Base-by-base conservation (phyloP, 2,113 vertebrate species). In the Pithys albifrons region DNA sequence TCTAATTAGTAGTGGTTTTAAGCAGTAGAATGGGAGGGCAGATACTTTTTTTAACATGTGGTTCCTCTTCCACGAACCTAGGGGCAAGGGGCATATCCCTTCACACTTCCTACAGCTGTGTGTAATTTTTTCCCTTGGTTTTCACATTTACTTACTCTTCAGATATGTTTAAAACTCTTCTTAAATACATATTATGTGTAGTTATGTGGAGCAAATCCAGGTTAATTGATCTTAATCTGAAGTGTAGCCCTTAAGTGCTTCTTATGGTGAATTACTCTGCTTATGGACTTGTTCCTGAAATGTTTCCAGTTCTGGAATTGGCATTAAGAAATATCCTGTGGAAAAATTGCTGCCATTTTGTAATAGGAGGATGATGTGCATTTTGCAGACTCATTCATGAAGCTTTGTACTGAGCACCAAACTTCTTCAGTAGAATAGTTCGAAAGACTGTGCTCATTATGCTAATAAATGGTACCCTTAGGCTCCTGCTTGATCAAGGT, bases 401-500 rank as follows among this genome's bases (percentile, higher is more conserved):
- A 72, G 6, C 52, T 81, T 62, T 73, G 58, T 78, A 52, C 55
- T 76, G 58, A 58, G 52, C 37, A 45, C 67, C 41, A 66, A 70
- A 78, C 11, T 64, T 77, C 22, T 67, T 79, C 59, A 70, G 4
- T 4, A 29, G 46, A 76, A 57, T 12, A 86, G 72, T 86, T 94
- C 59, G 84, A 85, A 93, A 70, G 45, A 71, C 27, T 70, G 37
- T 86, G 59, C 39, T 93, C 28, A 18, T 90, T 83, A 39, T 74
- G 51, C 52, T 78, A n/a, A 70, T 72, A 94, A 78, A 67, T 37
- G 33, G 19, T 62, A 79, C 62, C 90, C 55, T 61, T 59, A 74
- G 90, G 85, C 54, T 88, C 3, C 67, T 85, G n/a, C 41, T 76
- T 77, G 55, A 85, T 88, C 51, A 85, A n/a, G 94, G 35, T 79